A percentile compares a stretch with the other conserved stretches of the same genome.
Evolutionary conservation across 1,140 invertebrate genomes (phyloP).

Genomic region (Euglossa dilemma): DNA sequence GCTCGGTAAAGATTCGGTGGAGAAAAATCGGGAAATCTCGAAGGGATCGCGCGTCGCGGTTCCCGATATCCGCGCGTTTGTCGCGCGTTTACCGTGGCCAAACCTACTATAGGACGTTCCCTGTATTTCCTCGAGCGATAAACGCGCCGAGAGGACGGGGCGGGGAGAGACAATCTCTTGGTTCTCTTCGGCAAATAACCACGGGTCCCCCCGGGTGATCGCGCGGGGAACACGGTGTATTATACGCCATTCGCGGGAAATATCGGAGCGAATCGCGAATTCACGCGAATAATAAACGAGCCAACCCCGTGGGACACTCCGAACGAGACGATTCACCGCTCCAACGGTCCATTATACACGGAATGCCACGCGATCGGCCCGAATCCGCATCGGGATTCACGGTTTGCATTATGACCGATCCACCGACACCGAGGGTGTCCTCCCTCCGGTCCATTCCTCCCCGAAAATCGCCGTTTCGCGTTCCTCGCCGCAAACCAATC

Average conservation of each 20-base stretch:
- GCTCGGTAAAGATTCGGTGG: no score
- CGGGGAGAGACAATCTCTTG: neutral
- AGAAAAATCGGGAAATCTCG: no score
- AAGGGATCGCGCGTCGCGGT: no score
- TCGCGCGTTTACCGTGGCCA: no score
- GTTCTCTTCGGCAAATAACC: neutral
- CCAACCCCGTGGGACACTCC: neutral
- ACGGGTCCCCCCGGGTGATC: no score
- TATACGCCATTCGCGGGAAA: neutral
- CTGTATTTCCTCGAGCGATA: no score
- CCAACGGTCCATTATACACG: neutral
- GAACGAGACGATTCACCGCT: neutral
- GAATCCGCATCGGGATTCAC: conserved; percentile 9
- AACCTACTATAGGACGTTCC: no score
- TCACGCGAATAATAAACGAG: conserved; percentile 11
- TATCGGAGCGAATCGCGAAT: neutral
- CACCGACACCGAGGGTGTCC: neutral
- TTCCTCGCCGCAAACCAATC: no score
- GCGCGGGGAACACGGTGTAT: neutral
- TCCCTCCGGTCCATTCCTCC: no score
- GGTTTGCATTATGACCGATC: neutral
- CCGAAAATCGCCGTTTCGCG: no score
- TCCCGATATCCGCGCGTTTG: no score
- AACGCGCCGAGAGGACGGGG: no score
- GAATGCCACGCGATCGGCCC: neutral